Percentiles rank a stretch among this genome's conserved stretches.
Conservation (phyloP, 2,113 vertebrate genomes). For the Notarius quadriscutis region DNA sequence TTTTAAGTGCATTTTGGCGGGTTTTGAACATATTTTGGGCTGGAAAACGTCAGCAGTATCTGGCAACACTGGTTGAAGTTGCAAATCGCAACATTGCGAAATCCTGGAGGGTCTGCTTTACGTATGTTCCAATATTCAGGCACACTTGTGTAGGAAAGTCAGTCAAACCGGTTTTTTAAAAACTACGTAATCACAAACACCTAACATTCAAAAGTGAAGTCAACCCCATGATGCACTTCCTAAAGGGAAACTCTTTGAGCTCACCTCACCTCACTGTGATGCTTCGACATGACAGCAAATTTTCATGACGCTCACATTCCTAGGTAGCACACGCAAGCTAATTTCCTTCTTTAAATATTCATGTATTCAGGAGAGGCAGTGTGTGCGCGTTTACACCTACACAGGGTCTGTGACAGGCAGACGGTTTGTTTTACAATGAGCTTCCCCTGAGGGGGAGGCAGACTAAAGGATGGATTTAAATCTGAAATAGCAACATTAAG, state of each 20-base stretch:
- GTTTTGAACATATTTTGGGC: too few relatives aligned
- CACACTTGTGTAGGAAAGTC: neutral
- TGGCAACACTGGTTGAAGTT: too few relatives aligned
- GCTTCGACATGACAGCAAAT: conserved; percentile 39
- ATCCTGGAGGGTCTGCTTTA: too few relatives aligned
- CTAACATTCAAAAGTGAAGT: neutral
- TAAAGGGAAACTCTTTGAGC: conserved; percentile 36
- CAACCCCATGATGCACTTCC: conserved; percentile 21
- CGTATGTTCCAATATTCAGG: too few relatives aligned
- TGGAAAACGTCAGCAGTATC: too few relatives aligned
- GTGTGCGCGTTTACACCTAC: conserved; percentile 62
- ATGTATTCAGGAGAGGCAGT: conserved; percentile 59
- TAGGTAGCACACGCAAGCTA: conserved; percentile 51
- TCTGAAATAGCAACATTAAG: conserved; percentile 64
- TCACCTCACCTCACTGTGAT: conserved; percentile 29
- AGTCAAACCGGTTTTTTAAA: neutral
- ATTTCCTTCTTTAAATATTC: conserved; percentile 65
- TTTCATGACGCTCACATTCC: conserved; percentile 48
- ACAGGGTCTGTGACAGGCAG: conserved; percentile 63
- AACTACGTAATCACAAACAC: conserved; percentile 13
- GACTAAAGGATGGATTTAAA: conserved; percentile 62
- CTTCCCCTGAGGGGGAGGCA: conserved; percentile 57
- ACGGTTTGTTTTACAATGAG: conserved; percentile 69
- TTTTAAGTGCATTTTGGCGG: too few relatives aligned
- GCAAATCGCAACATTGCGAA: too few relatives aligned